These are phyloP conservation scores for Nomia melanderi DNA, from an alignment of 1,140 invertebrate species.

Conservation along the genomic window DNA sequence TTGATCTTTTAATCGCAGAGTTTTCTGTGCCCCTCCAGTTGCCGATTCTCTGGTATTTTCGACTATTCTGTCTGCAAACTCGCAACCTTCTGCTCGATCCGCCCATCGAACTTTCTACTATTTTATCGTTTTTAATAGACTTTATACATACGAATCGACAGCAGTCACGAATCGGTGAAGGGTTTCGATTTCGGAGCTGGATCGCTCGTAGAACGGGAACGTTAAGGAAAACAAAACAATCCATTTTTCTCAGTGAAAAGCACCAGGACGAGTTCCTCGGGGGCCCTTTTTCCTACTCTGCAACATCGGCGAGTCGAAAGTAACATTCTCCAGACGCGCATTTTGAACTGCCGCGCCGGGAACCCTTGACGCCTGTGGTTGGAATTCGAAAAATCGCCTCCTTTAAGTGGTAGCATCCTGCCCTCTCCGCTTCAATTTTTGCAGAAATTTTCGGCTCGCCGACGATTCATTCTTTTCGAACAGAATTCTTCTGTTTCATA, in stretches of 20 bases:
- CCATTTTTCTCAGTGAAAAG: slow-evolving; percentile 68
- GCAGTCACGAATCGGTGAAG: no score
- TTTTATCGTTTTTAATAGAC: no score
- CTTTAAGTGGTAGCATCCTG: background rate
- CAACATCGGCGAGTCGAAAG: slow-evolving; percentile 58
- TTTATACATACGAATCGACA: no score
- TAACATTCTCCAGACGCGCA: slow-evolving; percentile 76
- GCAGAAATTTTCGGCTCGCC: background rate
- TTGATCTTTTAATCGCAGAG: no score
- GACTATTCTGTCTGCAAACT: no score
- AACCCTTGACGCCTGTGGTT: slow-evolving; percentile 66
- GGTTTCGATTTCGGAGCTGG: slow-evolving; percentile 53
- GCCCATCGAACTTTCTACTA: no score
- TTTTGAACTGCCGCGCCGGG: slow-evolving; percentile 58
- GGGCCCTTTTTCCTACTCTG: slow-evolving; percentile 55
- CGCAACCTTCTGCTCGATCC: no score
- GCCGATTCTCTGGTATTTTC: no score
- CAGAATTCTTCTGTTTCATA: no score
- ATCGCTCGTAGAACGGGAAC: slow-evolving; percentile 29
- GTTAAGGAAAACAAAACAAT: slow-evolving; percentile 70
- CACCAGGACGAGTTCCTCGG: slow-evolving; percentile 48
- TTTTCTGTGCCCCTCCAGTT: no score
- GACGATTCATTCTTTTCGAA: background rate
- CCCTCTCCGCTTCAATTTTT: background rate
- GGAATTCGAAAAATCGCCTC: slow-evolving; percentile 50